Evolutionary conservation across 1,140 invertebrate species (phyloP).

Genomic region (Drepana arcuata): DNA sequence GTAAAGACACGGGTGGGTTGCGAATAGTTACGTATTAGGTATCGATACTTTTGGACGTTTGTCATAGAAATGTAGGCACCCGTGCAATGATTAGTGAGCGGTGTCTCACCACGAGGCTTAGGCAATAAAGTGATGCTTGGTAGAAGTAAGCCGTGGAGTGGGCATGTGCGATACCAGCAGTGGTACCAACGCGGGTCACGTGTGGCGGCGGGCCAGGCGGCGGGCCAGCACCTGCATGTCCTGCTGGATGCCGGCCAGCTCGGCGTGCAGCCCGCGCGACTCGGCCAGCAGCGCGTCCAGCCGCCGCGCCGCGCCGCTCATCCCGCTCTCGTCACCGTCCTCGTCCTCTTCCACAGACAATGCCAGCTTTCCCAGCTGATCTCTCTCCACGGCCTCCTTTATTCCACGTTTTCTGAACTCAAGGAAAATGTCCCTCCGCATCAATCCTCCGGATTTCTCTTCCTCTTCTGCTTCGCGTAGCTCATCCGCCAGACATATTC

Average conservation of each 20-base stretch:
- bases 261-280: slow-evolving; percentile 54
- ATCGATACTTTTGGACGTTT: too few species aligned
- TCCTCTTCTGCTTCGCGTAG: slow-evolving; percentile 53
- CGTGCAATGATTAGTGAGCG: too few species aligned
- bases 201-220: slow-evolving; percentile 46
- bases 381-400: slow-evolving; percentile 42
- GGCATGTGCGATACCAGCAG: too few species aligned
- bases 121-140: too few species aligned
- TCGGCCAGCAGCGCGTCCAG: slow-evolving; percentile 61
- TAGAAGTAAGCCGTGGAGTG: too few species aligned
- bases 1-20: too few species aligned
- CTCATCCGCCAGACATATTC: slow-evolving; percentile 53
- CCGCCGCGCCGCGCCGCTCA: slow-evolving; percentile 45
- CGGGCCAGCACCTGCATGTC: slow-evolving; percentile 69
- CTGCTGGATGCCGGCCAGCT: slow-evolving; percentile 61
- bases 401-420: slow-evolving; percentile 33
- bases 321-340: slow-evolving; percentile 28
- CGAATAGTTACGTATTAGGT: too few species aligned
- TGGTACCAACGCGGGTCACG: slow-evolving; percentile 60
- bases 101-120: too few species aligned
- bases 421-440: slow-evolving; percentile 31
- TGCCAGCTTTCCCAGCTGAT: slow-evolving; percentile 56
- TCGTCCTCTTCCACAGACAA: slow-evolving; percentile 64
- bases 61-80: too few species aligned
- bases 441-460: slow-evolving; percentile 30